Percentiles rank a stretch among this genome's conserved stretches.
These are phyloP conservation scores for Sardina pilchardus DNA, from an alignment of 2,113 vertebrate species.

Conservation along the genomic window DNA sequence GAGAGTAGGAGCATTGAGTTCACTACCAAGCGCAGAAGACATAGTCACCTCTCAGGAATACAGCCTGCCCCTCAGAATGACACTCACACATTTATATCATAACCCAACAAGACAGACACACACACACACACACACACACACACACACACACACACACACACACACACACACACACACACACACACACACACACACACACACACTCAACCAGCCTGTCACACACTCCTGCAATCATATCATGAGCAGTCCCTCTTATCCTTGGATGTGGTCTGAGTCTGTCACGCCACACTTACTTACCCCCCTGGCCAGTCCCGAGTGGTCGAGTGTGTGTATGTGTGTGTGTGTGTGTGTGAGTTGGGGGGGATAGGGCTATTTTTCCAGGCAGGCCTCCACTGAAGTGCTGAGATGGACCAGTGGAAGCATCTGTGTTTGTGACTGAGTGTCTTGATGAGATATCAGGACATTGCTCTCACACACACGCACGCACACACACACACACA, in stretches of 20 bases:
- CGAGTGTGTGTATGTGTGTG: not conserved
- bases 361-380: slow-evolving; percentile 1
- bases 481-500: not conserved
- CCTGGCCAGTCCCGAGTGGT: not conserved
- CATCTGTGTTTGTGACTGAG: slow-evolving; percentile 14
- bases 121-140: not conserved
- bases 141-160: not conserved
- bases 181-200: not conserved
- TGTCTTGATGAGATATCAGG: slow-evolving; percentile 20
- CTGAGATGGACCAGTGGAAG: slow-evolving; percentile 11
- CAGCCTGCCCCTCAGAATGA: too few species aligned
- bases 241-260: not conserved
- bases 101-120: not conserved
- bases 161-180: not conserved
- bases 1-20: too few species aligned
- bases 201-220: not conserved
- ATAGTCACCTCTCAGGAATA: too few species aligned
- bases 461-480: not conserved
- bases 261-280: slow-evolving; percentile 12
- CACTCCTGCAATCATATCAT: not conserved
- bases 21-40: too few species aligned
- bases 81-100: too few species aligned
- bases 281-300: not conserved
- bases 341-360: not conserved
- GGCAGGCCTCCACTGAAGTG: slow-evolving; percentile 1